These are phyloP conservation scores for Agapornis canus DNA, from an alignment of 2,797 vertebrate species.

Conservation along the genomic window DNA sequence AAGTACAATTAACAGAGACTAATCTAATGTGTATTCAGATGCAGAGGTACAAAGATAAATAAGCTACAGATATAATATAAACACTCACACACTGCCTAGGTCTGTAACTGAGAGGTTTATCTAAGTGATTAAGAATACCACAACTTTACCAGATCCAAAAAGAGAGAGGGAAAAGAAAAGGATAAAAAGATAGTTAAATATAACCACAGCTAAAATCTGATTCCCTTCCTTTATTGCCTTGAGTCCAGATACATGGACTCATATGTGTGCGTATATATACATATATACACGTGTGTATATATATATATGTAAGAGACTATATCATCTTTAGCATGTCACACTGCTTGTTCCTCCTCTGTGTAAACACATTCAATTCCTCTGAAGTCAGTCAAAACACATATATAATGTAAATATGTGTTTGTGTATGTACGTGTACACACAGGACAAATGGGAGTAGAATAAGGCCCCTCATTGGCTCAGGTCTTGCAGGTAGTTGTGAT, in stretches of 20 bases:
- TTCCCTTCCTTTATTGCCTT: not conserved
- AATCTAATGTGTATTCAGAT: slow-evolving; percentile 23
- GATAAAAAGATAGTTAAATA: not conserved
- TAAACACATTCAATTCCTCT: not conserved
- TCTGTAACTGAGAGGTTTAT: slow-evolving; percentile 48
- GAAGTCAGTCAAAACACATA: not conserved
- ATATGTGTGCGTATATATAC: not conserved
- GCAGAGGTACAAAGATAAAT: slow-evolving; percentile 13
- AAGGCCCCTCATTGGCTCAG: not conserved
- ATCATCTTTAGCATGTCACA: not conserved
- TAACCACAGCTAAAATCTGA: not conserved
- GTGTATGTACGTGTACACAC: not conserved
- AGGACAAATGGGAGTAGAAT: not conserved
- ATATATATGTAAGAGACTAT: not conserved
- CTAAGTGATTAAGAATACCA: slow-evolving; percentile 22
- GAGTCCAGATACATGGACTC: not conserved
- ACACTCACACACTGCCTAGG: slow-evolving; percentile 8
- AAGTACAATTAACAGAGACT: slow-evolving; percentile 23
- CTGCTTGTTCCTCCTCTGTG: not conserved
- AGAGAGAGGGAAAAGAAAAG: not conserved
- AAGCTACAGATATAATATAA: slow-evolving; percentile 29
- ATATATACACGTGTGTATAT: not conserved
- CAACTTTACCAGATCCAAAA: not conserved
- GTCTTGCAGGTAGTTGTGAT: not conserved
- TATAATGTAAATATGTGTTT: not conserved